phyloP scores from a whole-genome alignment of 1,140 invertebrate genomes.

The Drepana arcuata region DNA sequence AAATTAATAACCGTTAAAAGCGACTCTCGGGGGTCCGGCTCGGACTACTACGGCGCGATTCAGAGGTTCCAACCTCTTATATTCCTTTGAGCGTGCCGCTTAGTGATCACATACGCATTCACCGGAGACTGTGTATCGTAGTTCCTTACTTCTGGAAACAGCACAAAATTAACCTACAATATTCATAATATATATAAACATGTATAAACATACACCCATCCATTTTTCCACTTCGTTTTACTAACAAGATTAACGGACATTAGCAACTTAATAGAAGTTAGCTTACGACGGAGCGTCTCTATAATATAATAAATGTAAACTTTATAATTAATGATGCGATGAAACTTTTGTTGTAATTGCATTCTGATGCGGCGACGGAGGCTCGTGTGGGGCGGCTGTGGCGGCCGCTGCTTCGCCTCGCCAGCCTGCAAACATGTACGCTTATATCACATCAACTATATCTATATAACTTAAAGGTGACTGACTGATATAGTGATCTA shows the following conservation, averaged over 20 bases:
- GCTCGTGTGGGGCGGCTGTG: conserved; percentile 19
- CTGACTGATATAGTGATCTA: too few relatives aligned
- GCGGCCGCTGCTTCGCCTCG: conserved; percentile 23
- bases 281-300: conserved; percentile 23
- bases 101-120: too few relatives aligned
- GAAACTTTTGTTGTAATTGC: conserved; percentile 58
- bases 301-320: not conserved
- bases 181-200: conserved; percentile 70
- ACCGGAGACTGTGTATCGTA: too few relatives aligned
- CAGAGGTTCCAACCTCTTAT: too few relatives aligned
- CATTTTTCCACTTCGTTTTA: conserved; percentile 44
- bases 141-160: conserved; percentile 43
- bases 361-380: conserved; percentile 31
- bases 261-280: conserved; percentile 61
- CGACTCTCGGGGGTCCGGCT: too few relatives aligned
- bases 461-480: too few relatives aligned
- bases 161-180: conserved; percentile 65
- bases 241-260: conserved; percentile 43
- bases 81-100: not conserved
- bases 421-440: conserved; percentile 29
- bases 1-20: too few relatives aligned
- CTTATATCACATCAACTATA: not conserved
- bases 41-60: too few relatives aligned
- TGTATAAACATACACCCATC: conserved; percentile 66
- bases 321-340: conserved; percentile 52